phyloP scores from a whole-genome alignment of 1,140 invertebrate species.

The Ips nitidus region DNA sequence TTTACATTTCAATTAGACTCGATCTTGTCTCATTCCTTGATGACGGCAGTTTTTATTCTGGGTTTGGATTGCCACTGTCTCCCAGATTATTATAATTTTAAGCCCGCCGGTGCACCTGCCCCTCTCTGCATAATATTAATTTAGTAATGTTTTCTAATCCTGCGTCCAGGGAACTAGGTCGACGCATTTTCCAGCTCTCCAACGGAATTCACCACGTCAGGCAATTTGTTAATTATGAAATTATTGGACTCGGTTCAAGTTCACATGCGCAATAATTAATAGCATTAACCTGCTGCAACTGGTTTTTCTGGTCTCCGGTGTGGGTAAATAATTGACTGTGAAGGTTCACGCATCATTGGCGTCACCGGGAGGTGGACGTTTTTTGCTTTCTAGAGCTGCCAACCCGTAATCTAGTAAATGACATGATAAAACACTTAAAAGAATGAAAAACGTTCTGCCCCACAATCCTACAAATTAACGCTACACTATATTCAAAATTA shows the following conservation, averaged over 20 bases:
- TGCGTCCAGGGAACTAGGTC: too few relatives aligned
- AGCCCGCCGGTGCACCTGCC: too few relatives aligned
- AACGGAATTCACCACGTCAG: not conserved
- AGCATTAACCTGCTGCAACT: slow-evolving; percentile 18
- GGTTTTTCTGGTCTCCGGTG: slow-evolving; percentile 23
- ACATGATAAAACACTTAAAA: too few relatives aligned
- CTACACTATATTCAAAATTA: too few relatives aligned
- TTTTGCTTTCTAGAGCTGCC: not conserved
- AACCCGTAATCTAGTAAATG: too few relatives aligned
- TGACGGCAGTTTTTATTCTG: slow-evolving; percentile 20
- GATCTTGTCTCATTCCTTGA: slow-evolving; percentile 29
- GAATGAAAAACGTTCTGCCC: too few relatives aligned
- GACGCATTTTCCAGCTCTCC: too few relatives aligned
- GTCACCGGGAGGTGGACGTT: slow-evolving; percentile 6
- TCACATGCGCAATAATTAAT: slow-evolving; percentile 25
- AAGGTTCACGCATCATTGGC: slow-evolving; percentile 15
- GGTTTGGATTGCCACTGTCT: slow-evolving; percentile 13
- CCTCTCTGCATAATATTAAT: too few relatives aligned
- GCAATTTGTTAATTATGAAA: slow-evolving; percentile 30
- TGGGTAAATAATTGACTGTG: slow-evolving; percentile 20
- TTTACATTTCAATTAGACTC: slow-evolving; percentile 38
- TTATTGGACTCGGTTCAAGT: slow-evolving; percentile 30
- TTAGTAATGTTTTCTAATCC: too few relatives aligned
- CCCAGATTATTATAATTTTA: too few relatives aligned
- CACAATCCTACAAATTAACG: too few relatives aligned